Base-by-base conservation (phyloP, 2,888 invertebrate species). In the Ennomos erosarius region DNA sequence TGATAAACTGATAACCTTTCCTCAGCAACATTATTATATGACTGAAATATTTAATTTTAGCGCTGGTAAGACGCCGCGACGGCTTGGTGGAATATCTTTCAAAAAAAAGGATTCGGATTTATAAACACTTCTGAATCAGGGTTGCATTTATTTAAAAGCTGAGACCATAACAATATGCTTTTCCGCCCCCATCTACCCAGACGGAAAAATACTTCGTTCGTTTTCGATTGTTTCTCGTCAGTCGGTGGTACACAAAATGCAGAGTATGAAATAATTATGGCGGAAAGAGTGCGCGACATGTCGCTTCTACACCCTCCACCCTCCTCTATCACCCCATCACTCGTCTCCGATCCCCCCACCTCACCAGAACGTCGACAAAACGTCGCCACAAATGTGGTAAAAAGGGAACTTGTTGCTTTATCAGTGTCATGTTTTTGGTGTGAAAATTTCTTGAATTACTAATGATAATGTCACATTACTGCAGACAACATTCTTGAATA, bases 261-360 rank as follows among this genome's bases (percentile, higher is more conserved):
- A 82, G 84, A 85, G 87, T 85, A 89, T 87, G 88, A 88, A 90
- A 90, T 90, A 90, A 90, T 90, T 89, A 90, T 85, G 82, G 80
- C 79, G 78, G 79, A 71, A 80, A 78, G 79, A 79, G 84, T 78
- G 76, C 81, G 76, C 81, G 80, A 83, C 82, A 81, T 78, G 76
- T 79, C 67, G 67, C 66, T 64, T 58, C 49, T 53, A 13, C 60
- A 53, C 46, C 50, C 65, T 64, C 67, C 62, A 57, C 69, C 60
- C 56, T 57, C 59, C 57, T 62, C 43, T 54, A 66, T 36, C 64
- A 67, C 69, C 52, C 67, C 58, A 40, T 51, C 62, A 61, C 69
- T 69, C 69, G 62, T 62, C 70, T 69, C 69, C 48, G 63, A 71
- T 58, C 71, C 65, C 66, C 69, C 63, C 71, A 61, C 63, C 67